Evolutionary conservation across 2,888 invertebrate species (phyloP), one percentile per base, ranked within the genome.

Genomic region (Galerucella pusilla): DNA sequence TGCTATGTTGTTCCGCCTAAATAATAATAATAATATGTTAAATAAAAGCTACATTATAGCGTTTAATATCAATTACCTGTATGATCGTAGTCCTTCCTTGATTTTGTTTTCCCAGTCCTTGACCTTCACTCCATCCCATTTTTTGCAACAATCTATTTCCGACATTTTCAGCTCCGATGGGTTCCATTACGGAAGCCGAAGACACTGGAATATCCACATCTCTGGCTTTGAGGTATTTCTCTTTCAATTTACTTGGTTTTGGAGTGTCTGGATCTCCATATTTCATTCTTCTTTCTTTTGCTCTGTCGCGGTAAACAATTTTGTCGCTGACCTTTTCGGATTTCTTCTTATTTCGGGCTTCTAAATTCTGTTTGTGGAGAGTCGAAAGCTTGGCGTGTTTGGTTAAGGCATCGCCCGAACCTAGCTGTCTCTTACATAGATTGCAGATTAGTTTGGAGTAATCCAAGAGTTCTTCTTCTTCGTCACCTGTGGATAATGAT

Each of bases 111-210:
- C 99, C 99, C 28, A 99, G 89, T 0, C 99, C 99, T 89, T 96
- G 94, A 0, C 99, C 99, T 86, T 97, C 97, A 7, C 94, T 94
- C 99, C 99, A 99, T 5, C 99, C 99, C 99, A 99, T 99, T 88
- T 97, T 97, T 88, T 99, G 97, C 78, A 99, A 87, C 87, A 99
- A 90, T 85, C 96, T 94, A 85, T 95, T 98, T 9, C 99, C 99
- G 75, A 98, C 96, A 82, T 98, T 98, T 81, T 96, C 97, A 0
- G 95, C 93, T 81, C 96, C 90, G 83, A 97, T 91, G 76, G 95
- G 90, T 86, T 92, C 90, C 75, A 91, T 90, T 0, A 93, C 91
- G 0, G 91, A 91, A 70, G 90, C 87, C 0, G 91, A 88, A 3
- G 90, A 86, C 20, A 87, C 84, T 20, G 87, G 85, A 12, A 87